Base-by-base conservation (phyloP, 2,888 invertebrate species). In the Conistra vaccinii region DNA sequence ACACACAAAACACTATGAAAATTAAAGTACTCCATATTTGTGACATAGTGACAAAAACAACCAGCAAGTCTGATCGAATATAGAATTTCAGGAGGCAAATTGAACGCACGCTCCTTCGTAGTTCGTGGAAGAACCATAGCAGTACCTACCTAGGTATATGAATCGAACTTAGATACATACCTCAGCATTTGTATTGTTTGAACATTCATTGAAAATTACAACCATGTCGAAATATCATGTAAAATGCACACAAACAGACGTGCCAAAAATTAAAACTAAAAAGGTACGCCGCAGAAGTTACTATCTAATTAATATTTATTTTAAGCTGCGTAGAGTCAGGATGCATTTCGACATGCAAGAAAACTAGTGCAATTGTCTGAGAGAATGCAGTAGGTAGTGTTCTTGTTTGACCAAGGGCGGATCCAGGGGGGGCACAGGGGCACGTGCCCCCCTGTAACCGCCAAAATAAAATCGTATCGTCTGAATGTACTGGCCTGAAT, bases 151-250 rank as follows among this genome's bases (percentile, higher is more conserved):
- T 42, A 42, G 12, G 3, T 42, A n/a, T 35, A 60, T n/a, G 65
- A 80, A 65, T 60, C 68, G 4, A 58, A 79, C 57, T n/a, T 58
- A 73, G 66, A 78, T 32, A 23, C 45, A 32, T 68, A 48, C 26
- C 57, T 78, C 53, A 48, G 32, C n/a, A 57, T 42, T 51, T 61
- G 61, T 55, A 48, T 67, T 32, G 4, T n/a, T 57, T 39, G 10
- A 26, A 60, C 32, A 61, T 55, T 58, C 23, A 69, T 48, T 65
- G 23, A 39, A 62, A 45, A 66, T 29, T 35, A 69, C 58, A 67
- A 60, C 26, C 32, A 82, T 82, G 82, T 83, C 82, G 20, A 75
- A 75, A 61, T 55, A 32, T 51, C 74, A 63, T 69, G 1, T 14
- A 26, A 32, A 74, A 23, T 72, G 79, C 69, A 63, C 67, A 48